Percentiles rank a stretch among this genome's conserved stretches.
These are phyloP conservation scores for Drosophila equinoxialis DNA, from an alignment of 1,140 invertebrate species.

Conservation along the genomic window DNA sequence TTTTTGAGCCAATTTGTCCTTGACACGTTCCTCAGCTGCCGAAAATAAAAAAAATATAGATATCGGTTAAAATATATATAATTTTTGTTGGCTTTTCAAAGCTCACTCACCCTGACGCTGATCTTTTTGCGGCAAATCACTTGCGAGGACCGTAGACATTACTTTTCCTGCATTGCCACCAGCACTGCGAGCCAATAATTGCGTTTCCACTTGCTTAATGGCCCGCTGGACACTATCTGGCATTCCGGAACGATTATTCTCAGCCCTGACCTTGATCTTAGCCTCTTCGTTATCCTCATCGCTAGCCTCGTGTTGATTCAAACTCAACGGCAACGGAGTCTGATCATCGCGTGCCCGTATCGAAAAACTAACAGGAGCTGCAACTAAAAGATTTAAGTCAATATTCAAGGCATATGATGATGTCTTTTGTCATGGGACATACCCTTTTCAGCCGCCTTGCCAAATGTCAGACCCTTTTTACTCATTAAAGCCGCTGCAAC, in stretches of 20 bases:
- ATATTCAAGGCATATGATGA: no score
- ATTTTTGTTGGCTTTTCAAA: no score
- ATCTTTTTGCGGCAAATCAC: slow-evolving; percentile 53
- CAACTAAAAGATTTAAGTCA: background rate
- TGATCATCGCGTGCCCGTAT: slow-evolving; percentile 91
- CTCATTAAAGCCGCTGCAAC: slow-evolving; percentile 72
- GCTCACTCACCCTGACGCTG: slow-evolving; percentile 61
- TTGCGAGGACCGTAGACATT: slow-evolving; percentile 10
- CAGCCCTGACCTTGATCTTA: slow-evolving; percentile 79
- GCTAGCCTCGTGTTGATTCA: slow-evolving; percentile 89
- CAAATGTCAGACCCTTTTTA: slow-evolving; percentile 65
- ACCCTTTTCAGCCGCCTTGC: slow-evolving; percentile 48
- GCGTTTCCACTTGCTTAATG: slow-evolving; percentile 76
- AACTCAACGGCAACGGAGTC: slow-evolving; percentile 87
- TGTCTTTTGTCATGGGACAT: background rate
- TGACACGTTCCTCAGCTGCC: slow-evolving; percentile 86
- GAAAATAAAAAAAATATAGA: background rate
- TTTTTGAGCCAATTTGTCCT: slow-evolving; percentile 86
- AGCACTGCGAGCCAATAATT: slow-evolving; percentile 64
- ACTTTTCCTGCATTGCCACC: slow-evolving; percentile 30
- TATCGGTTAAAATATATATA: no score
- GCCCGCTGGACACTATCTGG: slow-evolving; percentile 78
- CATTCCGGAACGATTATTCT: slow-evolving; percentile 48
- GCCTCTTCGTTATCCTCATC: slow-evolving; percentile 84
- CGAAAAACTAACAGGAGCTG: slow-evolving; percentile 90